A percentile compares a stretch with the other conserved stretches of the same genome.
Evolutionary conservation across 2,797 vertebrate species (phyloP).

Genomic region (Pelochelys cantorii): DNA sequence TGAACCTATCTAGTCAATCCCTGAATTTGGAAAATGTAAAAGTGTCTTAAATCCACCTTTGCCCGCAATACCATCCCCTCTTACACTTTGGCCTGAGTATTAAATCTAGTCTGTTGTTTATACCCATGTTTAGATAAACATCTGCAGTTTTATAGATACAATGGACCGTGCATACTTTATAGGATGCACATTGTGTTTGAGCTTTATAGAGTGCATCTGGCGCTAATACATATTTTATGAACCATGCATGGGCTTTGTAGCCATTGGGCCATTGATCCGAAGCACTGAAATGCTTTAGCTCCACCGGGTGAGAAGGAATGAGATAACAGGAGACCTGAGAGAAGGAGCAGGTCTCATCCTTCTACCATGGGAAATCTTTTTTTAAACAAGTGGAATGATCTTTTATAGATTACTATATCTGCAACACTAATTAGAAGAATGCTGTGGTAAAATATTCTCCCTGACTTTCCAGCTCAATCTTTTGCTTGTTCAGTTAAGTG

Average conservation of each 20-base stretch:
- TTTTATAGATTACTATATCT: conserved; percentile 37
- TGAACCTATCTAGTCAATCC: neutral
- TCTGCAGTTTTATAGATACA: neutral
- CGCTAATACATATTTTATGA: neutral
- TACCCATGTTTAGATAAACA: neutral
- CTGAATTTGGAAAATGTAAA: neutral
- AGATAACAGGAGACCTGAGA: conserved; percentile 14
- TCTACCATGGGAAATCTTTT: neutral
- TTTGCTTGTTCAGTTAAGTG: neutral
- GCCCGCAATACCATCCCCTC: neutral
- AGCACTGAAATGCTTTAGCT: neutral
- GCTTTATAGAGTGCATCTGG: neutral
- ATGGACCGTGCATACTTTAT: neutral
- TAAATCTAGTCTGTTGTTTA: conserved; percentile 19
- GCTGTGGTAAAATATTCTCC: neutral
- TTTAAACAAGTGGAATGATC: conserved; percentile 4
- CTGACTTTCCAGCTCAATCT: neutral
- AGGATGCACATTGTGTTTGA: neutral
- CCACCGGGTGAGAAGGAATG: conserved; percentile 24
- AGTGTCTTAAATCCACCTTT: neutral
- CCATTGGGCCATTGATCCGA: neutral
- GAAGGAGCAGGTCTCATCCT: conserved; percentile 1
- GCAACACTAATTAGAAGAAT: conserved; percentile 23
- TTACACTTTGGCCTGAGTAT: neutral
- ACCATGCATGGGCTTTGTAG: neutral